phyloP scores from a whole-genome alignment of 2,888 invertebrate genomes.

The Tetropium fuscum region DNA sequence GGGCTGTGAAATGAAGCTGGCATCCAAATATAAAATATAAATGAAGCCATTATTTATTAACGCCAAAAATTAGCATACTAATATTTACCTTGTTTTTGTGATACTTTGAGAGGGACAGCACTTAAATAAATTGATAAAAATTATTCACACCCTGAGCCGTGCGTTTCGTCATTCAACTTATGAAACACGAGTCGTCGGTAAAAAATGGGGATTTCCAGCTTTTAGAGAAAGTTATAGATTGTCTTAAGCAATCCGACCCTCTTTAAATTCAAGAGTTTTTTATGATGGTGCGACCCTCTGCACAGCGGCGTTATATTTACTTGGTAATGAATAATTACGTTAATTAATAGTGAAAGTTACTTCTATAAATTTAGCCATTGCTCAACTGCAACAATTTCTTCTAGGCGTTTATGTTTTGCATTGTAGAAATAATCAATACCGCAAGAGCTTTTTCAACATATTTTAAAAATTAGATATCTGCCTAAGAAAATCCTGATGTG shows the following conservation, averaged over 20 bases:
- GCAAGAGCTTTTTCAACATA: too few species aligned
- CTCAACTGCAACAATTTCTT: slow-evolving; percentile 5
- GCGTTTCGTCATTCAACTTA: slow-evolving; percentile 36
- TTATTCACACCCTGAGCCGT: slow-evolving; percentile 26
- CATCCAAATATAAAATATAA: too few species aligned
- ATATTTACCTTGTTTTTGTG: slow-evolving; percentile 16
- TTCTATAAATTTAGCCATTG: slow-evolving; percentile 18
- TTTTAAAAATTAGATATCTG: too few species aligned
- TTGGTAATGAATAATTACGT: slow-evolving; percentile 29
- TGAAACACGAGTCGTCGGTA: slow-evolving; percentile 46
- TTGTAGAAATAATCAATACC: too few species aligned
- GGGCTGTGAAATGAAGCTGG: too few species aligned
- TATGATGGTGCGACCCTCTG: slow-evolving; percentile 2
- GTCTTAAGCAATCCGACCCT: slow-evolving; percentile 40
- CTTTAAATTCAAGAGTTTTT: slow-evolving; percentile 30
- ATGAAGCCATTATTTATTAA: too few species aligned
- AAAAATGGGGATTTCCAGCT: slow-evolving; percentile 45
- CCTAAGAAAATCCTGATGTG: too few species aligned
- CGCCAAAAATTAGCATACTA: slow-evolving; percentile 8
- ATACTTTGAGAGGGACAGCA: slow-evolving; percentile 18
- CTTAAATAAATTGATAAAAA: slow-evolving; percentile 34
- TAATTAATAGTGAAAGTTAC: slow-evolving; percentile 28
- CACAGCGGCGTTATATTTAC: slow-evolving; percentile 16
- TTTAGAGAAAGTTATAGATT: slow-evolving; percentile 45
- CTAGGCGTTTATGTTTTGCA: not conserved